Evolutionary conservation across 2,888 invertebrate species (phyloP).

Genomic region (Phengaris arion): DNA sequence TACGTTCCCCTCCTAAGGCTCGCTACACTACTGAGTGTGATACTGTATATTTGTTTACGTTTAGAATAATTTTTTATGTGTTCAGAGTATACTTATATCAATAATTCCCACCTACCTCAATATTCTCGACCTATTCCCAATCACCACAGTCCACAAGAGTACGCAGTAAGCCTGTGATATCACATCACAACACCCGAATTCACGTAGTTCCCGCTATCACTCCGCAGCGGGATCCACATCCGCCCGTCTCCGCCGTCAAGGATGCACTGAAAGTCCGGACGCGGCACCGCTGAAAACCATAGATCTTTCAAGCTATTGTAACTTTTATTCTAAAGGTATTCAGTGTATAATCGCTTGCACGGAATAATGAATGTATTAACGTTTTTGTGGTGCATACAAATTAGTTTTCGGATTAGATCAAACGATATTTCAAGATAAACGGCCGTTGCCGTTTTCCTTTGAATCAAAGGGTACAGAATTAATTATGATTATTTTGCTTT

Average conservation of each 20-base stretch:
- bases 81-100: background rate
- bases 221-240: background rate
- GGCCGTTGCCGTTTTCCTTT: background rate
- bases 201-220: constrained; percentile 6
- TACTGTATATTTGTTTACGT: background rate
- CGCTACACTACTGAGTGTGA: background rate
- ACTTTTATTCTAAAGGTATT: background rate
- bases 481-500: background rate
- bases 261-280: constrained; percentile 21
- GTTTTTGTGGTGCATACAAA: constrained; percentile 20
- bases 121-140: no score
- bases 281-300: constrained; percentile 5
- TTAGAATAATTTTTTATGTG: background rate
- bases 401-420: constrained; percentile 13
- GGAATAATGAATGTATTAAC: constrained; percentile 12
- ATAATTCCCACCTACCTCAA: background rate
- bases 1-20: no score
- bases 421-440: background rate
- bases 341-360: background rate
- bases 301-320: background rate
- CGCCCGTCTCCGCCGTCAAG: background rate
- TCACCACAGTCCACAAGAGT: background rate
- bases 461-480: background rate
- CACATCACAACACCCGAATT: background rate
- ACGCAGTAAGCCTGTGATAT: background rate